Base-by-base conservation (phyloP, 2,113 vertebrate genomes). In the Peromyscus leucopus region DNA sequence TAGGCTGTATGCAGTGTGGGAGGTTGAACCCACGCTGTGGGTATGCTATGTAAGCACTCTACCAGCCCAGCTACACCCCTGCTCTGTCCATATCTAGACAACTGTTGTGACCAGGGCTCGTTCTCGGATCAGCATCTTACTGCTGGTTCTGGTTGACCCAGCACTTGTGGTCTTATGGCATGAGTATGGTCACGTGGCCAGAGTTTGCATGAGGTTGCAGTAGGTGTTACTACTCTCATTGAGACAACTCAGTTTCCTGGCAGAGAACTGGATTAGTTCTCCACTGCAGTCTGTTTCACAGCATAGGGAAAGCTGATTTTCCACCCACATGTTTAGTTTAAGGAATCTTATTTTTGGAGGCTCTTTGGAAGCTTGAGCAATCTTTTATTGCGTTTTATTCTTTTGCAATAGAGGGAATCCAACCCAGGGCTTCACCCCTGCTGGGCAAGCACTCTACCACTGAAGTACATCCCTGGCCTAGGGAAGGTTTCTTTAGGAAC, bases 281-380 rank as follows among this genome's bases (percentile, higher is more conserved):
- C 71, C 28, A 22, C 63, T 85, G 93, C 93, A 88, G 63, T 90
- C 94, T 97, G 94, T 72, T 89, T 88, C 61, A 17, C 24, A 5
- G 79, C 59, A 91, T 19, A 76, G 55, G 90, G 75, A 92, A 91
- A 74, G 72, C 91, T 76, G 72, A 84, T 84, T 91, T 91, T 48
- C 79, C 67, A 86, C 94, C 87, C 89, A 96, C 83, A 17, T 9
- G 1, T 86, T 93, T 97, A 79, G 65, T 71, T 95, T 74, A 80
- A 96, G 72, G 67, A 94, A 16, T 80, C 93, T 76, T 97, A 90
- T 98, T 97, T 97, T n/a, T 85, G 97, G 93, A 97, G 89, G 55
- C 91, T 93, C 79, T 80, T 78, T 65, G 75, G 72, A 91, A 90
- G 48, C n/a, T 76, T 90, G 93, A 89, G 75, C 80, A 90, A 90